Conservation (phyloP, 2,113 vertebrate species). For the Ptilorrhoa leucosticta region DNA sequence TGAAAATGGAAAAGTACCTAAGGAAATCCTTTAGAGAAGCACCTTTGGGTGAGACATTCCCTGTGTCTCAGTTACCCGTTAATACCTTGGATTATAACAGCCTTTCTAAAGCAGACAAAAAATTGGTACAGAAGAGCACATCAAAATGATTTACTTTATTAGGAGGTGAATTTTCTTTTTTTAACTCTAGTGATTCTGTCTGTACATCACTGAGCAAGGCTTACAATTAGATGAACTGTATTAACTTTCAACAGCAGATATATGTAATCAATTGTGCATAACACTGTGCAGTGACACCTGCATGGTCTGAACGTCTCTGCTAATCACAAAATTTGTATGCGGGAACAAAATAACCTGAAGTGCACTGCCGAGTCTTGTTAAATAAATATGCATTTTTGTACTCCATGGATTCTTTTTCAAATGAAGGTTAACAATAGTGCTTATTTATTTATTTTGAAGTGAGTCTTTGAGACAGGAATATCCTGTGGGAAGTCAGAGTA, state of each 20-base stretch:
- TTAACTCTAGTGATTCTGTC: neutral
- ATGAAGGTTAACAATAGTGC: neutral
- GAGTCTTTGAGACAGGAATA: neutral
- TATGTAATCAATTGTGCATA: neutral
- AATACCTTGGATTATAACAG: neutral
- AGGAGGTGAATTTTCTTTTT: neutral
- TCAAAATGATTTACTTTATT: neutral
- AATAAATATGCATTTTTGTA: neutral
- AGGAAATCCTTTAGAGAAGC: neutral
- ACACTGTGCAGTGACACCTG: neutral
- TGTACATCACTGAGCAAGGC: neutral
- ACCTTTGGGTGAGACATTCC: neutral
- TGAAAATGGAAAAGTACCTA: neutral
- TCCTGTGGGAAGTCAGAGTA: neutral
- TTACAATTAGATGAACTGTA: neutral
- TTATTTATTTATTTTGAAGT: constrained; percentile 13
- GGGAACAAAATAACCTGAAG: neutral
- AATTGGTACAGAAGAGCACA: neutral
- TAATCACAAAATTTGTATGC: neutral
- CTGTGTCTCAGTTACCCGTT: neutral
- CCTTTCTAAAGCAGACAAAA: neutral
- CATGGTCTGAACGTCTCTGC: neutral
- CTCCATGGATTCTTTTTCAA: neutral
- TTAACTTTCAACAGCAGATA: neutral
- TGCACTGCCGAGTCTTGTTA: neutral